These are phyloP conservation scores for Porites lobata DNA, from an alignment of 92 coral and sea anemone species.

Conservation along the genomic window DNA sequence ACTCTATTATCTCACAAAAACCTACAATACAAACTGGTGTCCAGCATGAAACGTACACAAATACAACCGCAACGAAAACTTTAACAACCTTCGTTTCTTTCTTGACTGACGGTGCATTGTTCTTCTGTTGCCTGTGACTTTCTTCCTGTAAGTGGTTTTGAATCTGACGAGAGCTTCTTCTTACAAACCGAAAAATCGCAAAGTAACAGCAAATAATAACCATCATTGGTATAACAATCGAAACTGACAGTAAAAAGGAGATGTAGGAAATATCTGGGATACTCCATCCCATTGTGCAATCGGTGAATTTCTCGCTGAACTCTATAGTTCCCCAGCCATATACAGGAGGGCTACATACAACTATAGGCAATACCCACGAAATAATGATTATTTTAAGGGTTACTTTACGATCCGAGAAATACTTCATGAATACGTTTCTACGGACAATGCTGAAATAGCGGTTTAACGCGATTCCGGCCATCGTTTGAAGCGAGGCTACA, in stretches of 20 bases:
- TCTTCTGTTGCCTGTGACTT: not conserved
- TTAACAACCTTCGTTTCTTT: constrained; percentile 63
- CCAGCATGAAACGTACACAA: constrained; percentile 75
- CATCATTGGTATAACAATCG: constrained; percentile 61
- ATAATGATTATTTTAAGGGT: constrained; percentile 45
- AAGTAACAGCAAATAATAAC: constrained; percentile 69
- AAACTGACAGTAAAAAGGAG: constrained; percentile 48
- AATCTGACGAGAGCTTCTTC: constrained; percentile 57
- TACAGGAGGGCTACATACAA: constrained; percentile 74
- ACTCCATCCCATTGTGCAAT: constrained; percentile 77
- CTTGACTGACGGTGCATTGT: not conserved
- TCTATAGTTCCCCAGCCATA: constrained; percentile 82
- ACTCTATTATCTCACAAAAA: constrained; percentile 62
- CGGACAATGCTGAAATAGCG: constrained; percentile 69
- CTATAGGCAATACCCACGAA: constrained; percentile 68
- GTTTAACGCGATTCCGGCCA: constrained; percentile 76
- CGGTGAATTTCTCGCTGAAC: constrained; percentile 63
- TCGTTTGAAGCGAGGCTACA: constrained; percentile 72
- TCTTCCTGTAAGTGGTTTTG: constrained; percentile 37
- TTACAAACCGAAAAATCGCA: constrained; percentile 61
- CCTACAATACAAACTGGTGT: constrained; percentile 72
- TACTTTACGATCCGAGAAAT: constrained; percentile 59
- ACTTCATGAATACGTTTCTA: constrained; percentile 44
- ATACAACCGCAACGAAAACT: constrained; percentile 74
- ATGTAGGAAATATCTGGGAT: constrained; percentile 67